Evolutionary conservation across 2,113 vertebrate species (phyloP), one percentile per base, ranked within the genome.

Genomic region (Collichthys lucidus): DNA sequence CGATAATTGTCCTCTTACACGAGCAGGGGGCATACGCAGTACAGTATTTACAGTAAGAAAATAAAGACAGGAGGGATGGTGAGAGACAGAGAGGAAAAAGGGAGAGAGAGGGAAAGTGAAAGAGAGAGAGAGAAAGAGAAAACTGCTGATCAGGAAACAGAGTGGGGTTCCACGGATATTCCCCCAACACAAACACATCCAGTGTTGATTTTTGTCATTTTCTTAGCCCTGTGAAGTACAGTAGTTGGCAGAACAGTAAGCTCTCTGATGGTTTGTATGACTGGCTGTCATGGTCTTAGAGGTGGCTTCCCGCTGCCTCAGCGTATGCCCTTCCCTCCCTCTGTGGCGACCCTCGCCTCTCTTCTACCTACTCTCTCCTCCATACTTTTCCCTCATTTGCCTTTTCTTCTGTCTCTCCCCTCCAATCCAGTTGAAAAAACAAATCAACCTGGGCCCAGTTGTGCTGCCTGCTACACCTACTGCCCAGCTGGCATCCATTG

Each of bases 401-500:
- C n/a, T 56, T 74, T 76, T 56, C 22, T 52, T 65, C 19, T 19
- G 55, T 66, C 50, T 70, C 11, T 77, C 66, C 47, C 65, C 63
- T 77, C 68, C 80, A 77, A 88, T 76, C 84, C 85, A 85, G 88
- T 87, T 90, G 83, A 89, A 90, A 86, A 88, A 93, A 92, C 83
- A 88, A 88, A 83, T 89, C 79, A 86, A 91, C 89, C 86, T 88
- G 85, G 83, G 83, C 84, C 74, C 80, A 83, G 86, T 86, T 84
- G 76, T 80, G 72, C 74, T 79, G 84, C 79, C 78, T 85, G 80
- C 79, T 92, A 63, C 86, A 91, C 85, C 91, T 91, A 90, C 85
- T 90, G 84, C 90, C 87, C 93, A 94, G 91, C 91, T 94, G 87
- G 93, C 86, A 91, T 90, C 89, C 91, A 94, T 94, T 94, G 92